Percentiles rank a stretch among this genome's conserved stretches.
phyloP scores from a whole-genome alignment of 2,797 vertebrate species.

The Syngnathus rostellatus region DNA sequence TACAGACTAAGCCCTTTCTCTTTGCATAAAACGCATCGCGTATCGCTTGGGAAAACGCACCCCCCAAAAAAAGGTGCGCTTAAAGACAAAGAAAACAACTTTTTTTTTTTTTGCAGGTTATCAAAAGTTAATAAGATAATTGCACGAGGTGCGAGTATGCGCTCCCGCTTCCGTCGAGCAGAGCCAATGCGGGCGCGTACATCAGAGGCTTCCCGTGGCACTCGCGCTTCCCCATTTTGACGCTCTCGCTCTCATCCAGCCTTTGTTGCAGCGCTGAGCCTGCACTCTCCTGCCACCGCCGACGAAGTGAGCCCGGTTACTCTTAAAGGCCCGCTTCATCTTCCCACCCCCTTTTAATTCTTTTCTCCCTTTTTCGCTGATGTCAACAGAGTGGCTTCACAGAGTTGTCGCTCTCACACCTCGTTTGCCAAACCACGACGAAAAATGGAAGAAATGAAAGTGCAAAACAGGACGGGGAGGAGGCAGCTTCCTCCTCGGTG shows the following conservation, averaged over 20 bases:
- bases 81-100: constrained; percentile 56
- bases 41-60: constrained; percentile 28
- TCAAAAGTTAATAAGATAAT: constrained; percentile 69
- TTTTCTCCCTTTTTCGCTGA: constrained; percentile 61
- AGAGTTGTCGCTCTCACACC: constrained; percentile 55
- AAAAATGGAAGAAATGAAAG: constrained; percentile 33
- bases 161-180: constrained; percentile 6
- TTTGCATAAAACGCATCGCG: constrained; percentile 16
- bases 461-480: constrained; percentile 59
- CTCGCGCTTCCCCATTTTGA: constrained; percentile 2
- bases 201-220: constrained; percentile 55
- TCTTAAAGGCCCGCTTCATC: constrained; percentile 63
- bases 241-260: constrained; percentile 50
- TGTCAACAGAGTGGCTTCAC: constrained; percentile 73
- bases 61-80: constrained; percentile 13
- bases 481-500: constrained; percentile 35
- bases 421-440: constrained; percentile 71
- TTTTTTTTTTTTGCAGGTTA: constrained; percentile 51
- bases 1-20: constrained; percentile 23
- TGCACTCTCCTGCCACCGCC: constrained; percentile 56
- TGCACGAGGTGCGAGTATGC: constrained; percentile 31
- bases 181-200: constrained; percentile 33
- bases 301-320: constrained; percentile 48
- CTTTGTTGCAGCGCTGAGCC: constrained; percentile 69
- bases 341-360: constrained; percentile 11